Conservation (phyloP, 1,140 invertebrate species). For the Penaeus vannamei region DNA sequence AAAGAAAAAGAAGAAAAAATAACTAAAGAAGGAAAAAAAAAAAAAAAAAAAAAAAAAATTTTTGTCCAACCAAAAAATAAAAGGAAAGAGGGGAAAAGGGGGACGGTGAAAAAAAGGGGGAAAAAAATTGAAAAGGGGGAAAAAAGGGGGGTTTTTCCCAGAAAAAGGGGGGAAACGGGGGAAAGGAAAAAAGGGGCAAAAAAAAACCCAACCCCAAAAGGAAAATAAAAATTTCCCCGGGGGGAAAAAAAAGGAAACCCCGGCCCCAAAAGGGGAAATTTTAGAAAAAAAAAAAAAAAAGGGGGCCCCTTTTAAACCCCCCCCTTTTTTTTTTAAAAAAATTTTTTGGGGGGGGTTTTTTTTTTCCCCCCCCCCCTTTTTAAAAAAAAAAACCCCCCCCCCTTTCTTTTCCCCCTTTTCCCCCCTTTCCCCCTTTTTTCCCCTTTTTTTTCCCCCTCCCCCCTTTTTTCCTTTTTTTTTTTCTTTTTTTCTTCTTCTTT, state of each 20-base stretch:
- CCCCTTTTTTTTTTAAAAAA: no score
- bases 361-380: no score
- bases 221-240: background rate
- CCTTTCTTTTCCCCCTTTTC: background rate
- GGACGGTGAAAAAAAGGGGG: background rate
- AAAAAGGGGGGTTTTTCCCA: no score
- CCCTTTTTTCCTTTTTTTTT: background rate
- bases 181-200: background rate
- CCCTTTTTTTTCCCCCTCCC: background rate
- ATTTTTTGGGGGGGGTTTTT: no score
- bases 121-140: background rate
- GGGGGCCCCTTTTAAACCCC: no score
- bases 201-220: background rate
- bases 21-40: no score
- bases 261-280: background rate
- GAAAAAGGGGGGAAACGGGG: background rate
- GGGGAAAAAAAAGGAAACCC: background rate
- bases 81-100: background rate
- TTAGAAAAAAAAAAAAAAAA: no score
- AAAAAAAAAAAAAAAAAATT: background rate
- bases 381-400: no score
- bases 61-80: no score
- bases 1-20: no score
- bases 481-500: slow-evolving; percentile 16
- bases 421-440: background rate